Evolutionary conservation across 2,113 vertebrate genomes (phyloP), one percentile per base, ranked within the genome.

Genomic region (Vulpes lagopus): DNA sequence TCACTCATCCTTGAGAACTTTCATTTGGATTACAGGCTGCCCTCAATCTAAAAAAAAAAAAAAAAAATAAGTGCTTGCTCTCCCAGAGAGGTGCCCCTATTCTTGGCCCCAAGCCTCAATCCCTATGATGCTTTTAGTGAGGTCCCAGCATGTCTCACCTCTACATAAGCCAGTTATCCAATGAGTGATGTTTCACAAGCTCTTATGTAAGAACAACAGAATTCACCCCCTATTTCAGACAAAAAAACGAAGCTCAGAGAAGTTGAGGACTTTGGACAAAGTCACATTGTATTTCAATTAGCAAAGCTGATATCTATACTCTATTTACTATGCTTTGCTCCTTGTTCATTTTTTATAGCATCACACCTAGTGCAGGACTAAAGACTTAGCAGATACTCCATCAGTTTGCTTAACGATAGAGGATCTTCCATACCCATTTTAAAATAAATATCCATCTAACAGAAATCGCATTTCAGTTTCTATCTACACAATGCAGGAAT

Each of bases 161-260:
- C 25, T 17, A 32, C 35, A 69, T 30, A 67, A 67, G 69, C 74
- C n/a, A 35, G 17, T 11, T 85, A 81, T 35, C 83, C 89, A 81
- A 59, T 43, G 32, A 62, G 2, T 69, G 7, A 25, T 12, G 19
- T 64, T 74, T 20, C 62, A 80, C 69, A 80, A 65, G n/a, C n/a
- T 93, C 64, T 78, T 89, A 51, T 2, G 35, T 38, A 65, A 35
- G 32, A 49, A 91, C 25, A 73, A 89, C 53, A 76, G 43, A 49
- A 60, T 67, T 76, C 8, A 93, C 32, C 8, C n/a, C 10, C 23
- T 59, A 55, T 78, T 67, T 65, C 0, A 92, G 51, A 81, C 9
- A 79, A 59, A 38, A 93, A 93, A 93, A 65, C 67, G 43, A 83
- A 22, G 49, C n/a, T 89, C 81, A 74, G 43, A 74, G 43, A 89